Conservation (phyloP, 2,888 invertebrate species). For the Crepidodera aurea region DNA sequence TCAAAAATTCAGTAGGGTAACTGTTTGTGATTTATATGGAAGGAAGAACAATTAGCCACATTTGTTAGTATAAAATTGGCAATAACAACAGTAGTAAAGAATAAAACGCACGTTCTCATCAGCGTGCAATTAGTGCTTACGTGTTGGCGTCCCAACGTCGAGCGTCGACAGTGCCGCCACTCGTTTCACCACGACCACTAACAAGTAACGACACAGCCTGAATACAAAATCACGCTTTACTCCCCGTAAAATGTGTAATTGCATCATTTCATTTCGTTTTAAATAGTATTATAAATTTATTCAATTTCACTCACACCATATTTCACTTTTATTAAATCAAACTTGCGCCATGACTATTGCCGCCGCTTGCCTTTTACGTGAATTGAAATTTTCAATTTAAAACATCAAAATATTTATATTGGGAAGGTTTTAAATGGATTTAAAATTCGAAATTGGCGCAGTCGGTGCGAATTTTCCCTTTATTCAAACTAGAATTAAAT, state of each 20-base stretch:
- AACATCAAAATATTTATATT: constrained; percentile 7
- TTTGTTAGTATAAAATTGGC: constrained; percentile 53
- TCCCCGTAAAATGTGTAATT: constrained; percentile 59
- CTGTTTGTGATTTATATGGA: constrained; percentile 32
- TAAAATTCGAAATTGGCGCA: constrained; percentile 5
- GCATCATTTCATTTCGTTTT: constrained; percentile 56
- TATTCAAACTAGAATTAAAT: neutral
- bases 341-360: constrained; percentile 6
- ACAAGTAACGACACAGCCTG: constrained; percentile 57
- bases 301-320: constrained; percentile 43
- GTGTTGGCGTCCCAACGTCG: constrained; percentile 54
- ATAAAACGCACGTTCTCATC: constrained; percentile 60
- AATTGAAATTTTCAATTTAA: constrained; percentile 21
- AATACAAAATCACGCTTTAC: constrained; percentile 58
- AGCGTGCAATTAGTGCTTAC: constrained; percentile 61
- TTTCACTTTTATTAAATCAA: constrained; percentile 45
- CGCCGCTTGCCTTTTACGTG: constrained; percentile 6
- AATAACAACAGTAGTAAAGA: constrained; percentile 57
- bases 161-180: constrained; percentile 32
- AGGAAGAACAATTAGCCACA: constrained; percentile 44
- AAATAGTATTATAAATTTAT: constrained; percentile 52
- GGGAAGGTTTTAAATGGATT: neutral
- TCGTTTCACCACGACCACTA: constrained; percentile 51
- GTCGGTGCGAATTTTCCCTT: neutral
- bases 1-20: constrained; percentile 7